Conservation (phyloP, 2,888 invertebrate genomes). For the Brenthis ino region DNA sequence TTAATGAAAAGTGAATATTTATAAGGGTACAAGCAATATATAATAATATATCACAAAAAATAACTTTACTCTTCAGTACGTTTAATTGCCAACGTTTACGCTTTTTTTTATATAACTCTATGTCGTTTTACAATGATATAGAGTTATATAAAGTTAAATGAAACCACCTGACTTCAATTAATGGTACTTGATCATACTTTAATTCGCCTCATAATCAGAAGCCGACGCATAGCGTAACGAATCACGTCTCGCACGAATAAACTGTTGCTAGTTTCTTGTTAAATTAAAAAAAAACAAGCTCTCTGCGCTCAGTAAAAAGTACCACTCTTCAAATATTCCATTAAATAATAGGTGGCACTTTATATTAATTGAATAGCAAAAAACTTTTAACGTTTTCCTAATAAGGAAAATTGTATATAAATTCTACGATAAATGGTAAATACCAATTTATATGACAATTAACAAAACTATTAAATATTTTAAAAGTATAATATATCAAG, state of each 20-base stretch:
- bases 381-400: neutral
- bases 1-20: no score
- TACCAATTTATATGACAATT: no score
- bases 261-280: slow-evolving; percentile 22
- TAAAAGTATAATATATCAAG: neutral
- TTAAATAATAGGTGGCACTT: slow-evolving; percentile 7
- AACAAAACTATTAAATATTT: no score
- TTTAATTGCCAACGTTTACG: no score
- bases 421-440: no score
- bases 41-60: no score
- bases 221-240: slow-evolving; percentile 18
- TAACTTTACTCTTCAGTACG: no score
- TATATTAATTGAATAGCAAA: neutral
- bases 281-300: slow-evolving; percentile 9
- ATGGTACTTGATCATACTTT: slow-evolving; percentile 3
- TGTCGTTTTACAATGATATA: neutral
- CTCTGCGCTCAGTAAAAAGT: slow-evolving; percentile 1
- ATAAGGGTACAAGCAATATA: no score
- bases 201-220: slow-evolving; percentile 22
- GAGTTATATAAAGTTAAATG: neutral
- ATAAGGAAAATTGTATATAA: no score
- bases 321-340: slow-evolving; percentile 6
- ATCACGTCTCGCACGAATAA: slow-evolving; percentile 31
- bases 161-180: slow-evolving; percentile 10
- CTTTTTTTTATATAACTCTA: no score